Conservation (phyloP, 2,113 vertebrate genomes). For the Nycticorax nycticorax region DNA sequence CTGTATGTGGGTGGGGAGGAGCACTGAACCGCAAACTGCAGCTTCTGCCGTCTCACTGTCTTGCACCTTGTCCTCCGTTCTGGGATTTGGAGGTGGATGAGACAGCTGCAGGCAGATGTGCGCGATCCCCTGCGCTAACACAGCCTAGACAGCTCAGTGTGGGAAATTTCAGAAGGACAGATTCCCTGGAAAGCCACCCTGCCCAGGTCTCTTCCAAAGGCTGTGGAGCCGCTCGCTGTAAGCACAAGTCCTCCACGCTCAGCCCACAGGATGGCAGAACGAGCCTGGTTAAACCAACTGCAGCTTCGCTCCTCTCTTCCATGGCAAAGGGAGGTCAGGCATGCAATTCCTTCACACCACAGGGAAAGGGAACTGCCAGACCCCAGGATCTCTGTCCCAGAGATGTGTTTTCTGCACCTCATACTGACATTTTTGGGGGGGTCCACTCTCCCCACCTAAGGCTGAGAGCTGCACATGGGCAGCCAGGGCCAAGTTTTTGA, state of each 20-base stretch:
- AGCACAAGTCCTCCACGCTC: neutral
- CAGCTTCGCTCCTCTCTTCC: neutral
- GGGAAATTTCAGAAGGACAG: accelerated
- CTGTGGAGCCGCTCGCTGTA: neutral
- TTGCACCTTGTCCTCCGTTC: accelerated
- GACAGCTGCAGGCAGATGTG: neutral
- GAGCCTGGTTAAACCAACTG: neutral
- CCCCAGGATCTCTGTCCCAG: accelerated
- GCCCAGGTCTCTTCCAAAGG: neutral
- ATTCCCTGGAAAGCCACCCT: neutral
- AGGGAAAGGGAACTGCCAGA: neutral
- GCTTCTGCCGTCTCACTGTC: neutral
- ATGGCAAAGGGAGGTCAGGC: neutral
- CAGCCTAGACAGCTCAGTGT: neutral
- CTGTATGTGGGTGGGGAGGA: neutral
- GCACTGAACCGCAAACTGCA: neutral
- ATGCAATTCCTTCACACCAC: neutral
- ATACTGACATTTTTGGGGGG: neutral
- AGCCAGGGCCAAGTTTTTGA: neutral
- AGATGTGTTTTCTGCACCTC: neutral
- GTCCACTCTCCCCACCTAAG: neutral
- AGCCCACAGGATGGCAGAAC: neutral
- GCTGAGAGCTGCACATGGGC: neutral
- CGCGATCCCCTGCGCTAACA: neutral
- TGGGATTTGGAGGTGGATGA: neutral